phyloP scores from a whole-genome alignment of 2,113 vertebrate genomes.

The Rhinoptilus africanus region DNA sequence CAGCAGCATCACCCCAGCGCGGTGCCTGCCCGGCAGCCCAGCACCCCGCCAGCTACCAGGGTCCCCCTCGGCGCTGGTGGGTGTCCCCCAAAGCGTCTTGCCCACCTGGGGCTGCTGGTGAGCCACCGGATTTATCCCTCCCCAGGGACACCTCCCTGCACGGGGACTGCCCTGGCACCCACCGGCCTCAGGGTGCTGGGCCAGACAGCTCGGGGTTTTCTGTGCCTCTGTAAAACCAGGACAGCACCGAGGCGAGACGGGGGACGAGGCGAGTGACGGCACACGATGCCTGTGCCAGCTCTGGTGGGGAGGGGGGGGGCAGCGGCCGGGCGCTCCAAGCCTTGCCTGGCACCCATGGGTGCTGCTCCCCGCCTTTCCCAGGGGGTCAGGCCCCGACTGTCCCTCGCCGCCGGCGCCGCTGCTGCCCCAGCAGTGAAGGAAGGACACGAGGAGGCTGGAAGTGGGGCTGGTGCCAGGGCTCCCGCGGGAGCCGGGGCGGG shows the following conservation, averaged over 20 bases:
- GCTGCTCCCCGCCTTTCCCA: not conserved
- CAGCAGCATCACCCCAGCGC: not conserved
- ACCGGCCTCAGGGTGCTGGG: fast-evolving
- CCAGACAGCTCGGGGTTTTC: not conserved
- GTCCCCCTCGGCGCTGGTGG: not conserved
- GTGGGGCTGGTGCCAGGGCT: not conserved
- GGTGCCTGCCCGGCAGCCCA: not conserved
- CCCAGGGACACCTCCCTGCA: not conserved
- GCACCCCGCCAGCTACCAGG: fast-evolving
- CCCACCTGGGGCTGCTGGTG: not conserved
- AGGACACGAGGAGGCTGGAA: not conserved
- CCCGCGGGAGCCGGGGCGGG: fast-evolving
- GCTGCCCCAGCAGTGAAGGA: not conserved
- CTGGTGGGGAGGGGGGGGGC: fast-evolving
- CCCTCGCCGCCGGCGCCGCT: fast-evolving
- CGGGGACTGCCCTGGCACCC: not conserved
- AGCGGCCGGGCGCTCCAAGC: fast-evolving
- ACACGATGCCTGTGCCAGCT: fast-evolving
- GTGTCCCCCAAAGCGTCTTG: not conserved
- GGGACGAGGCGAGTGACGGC: not conserved
- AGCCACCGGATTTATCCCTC: not conserved
- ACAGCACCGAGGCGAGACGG: fast-evolving
- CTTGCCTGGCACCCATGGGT: not conserved
- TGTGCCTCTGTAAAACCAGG: not conserved
- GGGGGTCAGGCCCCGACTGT: not conserved